Evolutionary conservation across 1,140 invertebrate genomes (phyloP), one percentile per base, ranked within the genome.

Genomic region (Drosophila auraria): DNA sequence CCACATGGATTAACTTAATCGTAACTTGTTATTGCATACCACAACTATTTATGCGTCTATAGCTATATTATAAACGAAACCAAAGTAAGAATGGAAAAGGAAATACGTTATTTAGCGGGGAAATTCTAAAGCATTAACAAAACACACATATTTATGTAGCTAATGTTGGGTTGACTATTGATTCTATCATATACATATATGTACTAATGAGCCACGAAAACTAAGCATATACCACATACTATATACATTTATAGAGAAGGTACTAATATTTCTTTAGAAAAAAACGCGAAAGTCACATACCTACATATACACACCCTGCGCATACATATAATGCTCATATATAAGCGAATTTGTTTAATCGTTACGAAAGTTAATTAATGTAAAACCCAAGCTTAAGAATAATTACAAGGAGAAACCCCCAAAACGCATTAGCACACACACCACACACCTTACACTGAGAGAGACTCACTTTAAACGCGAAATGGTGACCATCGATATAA

Each of bases 401-500:
- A 78, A 51, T 51, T 78, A 61, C 64, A 15, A 69, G 69, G 47
- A 47, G 69, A 33, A 58, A 72, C 8, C 59, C 27, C 51, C 69
- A 49, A 57, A 30, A 83, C 23, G 61, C 86, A 86, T 76, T 57
- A 61, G 71, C 78, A 51, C 66, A 63, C 60, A 70, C 71, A 69
- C 69, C 58, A 33, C 53, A 20, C 53, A 38, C 17, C 33, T 15
- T 42, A 57, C 50, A 74, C 63, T 65, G 58, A 61, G 45, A 63
- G 40, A 69, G 36, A 69, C 47, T 75, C 78, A 90, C 82, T 86
- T 87, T 71, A 77, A 86, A 90, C 71, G 81, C 73, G 84, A 87
- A 87, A 87, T 90, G 84, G 58, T 89, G 84, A 87, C 84, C 84
- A 87, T 89, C 84, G 84, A 87, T 89, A 84, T 89, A 87, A 70